Evolutionary conservation across 2,888 invertebrate genomes (phyloP), one percentile per base, ranked within the genome.

Genomic region (Oscheius myriophilus): DNA sequence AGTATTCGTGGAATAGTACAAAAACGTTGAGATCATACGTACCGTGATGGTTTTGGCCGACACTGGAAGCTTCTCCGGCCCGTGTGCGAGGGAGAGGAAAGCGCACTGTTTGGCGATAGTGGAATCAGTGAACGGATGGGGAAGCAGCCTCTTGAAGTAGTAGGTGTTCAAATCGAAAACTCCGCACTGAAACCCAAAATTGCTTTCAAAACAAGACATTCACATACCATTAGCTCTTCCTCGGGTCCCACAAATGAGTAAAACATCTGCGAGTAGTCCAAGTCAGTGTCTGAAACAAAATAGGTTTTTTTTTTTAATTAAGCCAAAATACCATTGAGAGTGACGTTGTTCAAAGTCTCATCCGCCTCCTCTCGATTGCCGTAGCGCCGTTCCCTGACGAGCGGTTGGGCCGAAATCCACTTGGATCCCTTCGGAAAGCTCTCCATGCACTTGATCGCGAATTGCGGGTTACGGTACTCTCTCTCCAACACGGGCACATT

Each of bases 91-190:
- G 12, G 57, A 55, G 33, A 67, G 41, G 51, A 58, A 67, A 6
- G 67, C 46, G 51, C 53, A 52, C 46, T 67, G 67, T n/a, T 39
- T 57, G 9, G 58, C 67, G 6, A 23, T n/a, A 25, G 67, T 67
- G 18, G 23, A 46, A 58, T 67, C 67, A 11, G 58, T 46, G 33
- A 21, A 18, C 0, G 43, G 39, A 16, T 45, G 33, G 9, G 18
- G 39, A 4, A 42, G 39, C 16, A 67, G 51, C 14, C 67, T 11
- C 26, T 67, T 67, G 33, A 46, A 67, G 26, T 67, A 67, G 33
- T 67, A 67, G 1, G 57, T 51, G 39, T 67, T 58, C 12, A 67
- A 18, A 67, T 67, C 67, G 39, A 67, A 67, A 1, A 67, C 16
- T 6, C 58, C 58, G 18, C 42, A 45, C 65, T 64, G 33, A 52